Conservation (phyloP, 2,113 vertebrate species). For the Hippocampus barbouri region DNA sequence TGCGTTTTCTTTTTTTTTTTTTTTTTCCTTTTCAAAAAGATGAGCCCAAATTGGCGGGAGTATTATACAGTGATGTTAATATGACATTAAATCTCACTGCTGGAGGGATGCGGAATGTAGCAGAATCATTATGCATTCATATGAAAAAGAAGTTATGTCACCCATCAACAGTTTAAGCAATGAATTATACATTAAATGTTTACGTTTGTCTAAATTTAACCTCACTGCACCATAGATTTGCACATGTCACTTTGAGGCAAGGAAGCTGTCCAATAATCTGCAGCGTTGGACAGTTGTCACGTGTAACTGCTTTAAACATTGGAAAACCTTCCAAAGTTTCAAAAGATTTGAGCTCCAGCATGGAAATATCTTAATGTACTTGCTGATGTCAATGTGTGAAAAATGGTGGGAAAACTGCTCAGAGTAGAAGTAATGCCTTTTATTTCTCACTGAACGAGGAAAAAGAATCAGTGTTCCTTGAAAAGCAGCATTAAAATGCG, state of each 20-base stretch:
- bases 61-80: no score
- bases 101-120: background rate
- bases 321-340: background rate
- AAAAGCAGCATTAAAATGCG: no score
- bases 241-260: slow-evolving; percentile 11
- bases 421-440: background rate
- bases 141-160: background rate
- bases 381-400: background rate
- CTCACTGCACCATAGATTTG: slow-evolving; percentile 22
- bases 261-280: slow-evolving; percentile 20
- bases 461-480: slow-evolving; percentile 5
- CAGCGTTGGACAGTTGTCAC: background rate
- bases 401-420: background rate
- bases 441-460: slow-evolving; percentile 20
- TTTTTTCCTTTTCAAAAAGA: no score
- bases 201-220: slow-evolving; percentile 28
- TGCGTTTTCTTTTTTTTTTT: no score
- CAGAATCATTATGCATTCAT: background rate
- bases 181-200: slow-evolving; percentile 42
- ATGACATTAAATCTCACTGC: background rate
- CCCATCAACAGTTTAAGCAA: slow-evolving; percentile 15
- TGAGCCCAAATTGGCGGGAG: no score
- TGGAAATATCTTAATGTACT: background rate
- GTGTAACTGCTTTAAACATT: background rate
- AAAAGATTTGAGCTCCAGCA: background rate